These are phyloP conservation scores for Calephelis virginiensis DNA, from an alignment of 1,140 invertebrate genomes.

Conservation along the genomic window DNA sequence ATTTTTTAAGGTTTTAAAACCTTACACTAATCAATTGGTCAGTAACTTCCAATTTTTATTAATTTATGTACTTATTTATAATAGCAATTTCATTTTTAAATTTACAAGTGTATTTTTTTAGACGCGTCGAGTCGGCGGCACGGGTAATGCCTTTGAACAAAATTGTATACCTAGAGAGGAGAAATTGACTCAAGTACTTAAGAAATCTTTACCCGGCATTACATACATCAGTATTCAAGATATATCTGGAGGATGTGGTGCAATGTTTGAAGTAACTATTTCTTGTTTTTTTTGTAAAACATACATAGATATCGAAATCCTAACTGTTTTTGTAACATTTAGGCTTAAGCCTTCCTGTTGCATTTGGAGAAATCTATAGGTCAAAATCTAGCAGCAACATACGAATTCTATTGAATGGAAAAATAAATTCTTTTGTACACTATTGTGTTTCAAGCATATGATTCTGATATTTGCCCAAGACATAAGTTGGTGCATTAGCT, in stretches of 20 bases:
- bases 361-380: too few relatives aligned
- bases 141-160: constrained; percentile 48
- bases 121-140: constrained; percentile 46
- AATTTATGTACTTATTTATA: neutral
- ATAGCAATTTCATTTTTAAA: constrained; percentile 8
- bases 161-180: constrained; percentile 59
- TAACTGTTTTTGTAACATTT: too few relatives aligned
- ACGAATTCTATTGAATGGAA: too few relatives aligned
- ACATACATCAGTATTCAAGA: constrained; percentile 84
- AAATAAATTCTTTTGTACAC: too few relatives aligned
- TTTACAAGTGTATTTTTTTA: constrained; percentile 19
- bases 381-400: too few relatives aligned
- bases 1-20: constrained; percentile 49
- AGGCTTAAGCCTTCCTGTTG: too few relatives aligned
- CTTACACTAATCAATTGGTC: constrained; percentile 53
- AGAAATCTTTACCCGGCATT: constrained; percentile 82
- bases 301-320: too few relatives aligned
- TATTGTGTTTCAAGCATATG: too few relatives aligned
- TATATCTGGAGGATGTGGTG: constrained; percentile 91
- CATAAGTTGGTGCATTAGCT: too few relatives aligned
- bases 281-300: too few relatives aligned
- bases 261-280: constrained; percentile 88
- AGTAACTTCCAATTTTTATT: constrained; percentile 25
- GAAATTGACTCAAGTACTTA: constrained; percentile 69
- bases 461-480: too few relatives aligned